These are phyloP conservation scores for Hydrolagus affinis DNA, from an alignment of 2,113 vertebrate genomes.

Conservation along the genomic window DNA sequence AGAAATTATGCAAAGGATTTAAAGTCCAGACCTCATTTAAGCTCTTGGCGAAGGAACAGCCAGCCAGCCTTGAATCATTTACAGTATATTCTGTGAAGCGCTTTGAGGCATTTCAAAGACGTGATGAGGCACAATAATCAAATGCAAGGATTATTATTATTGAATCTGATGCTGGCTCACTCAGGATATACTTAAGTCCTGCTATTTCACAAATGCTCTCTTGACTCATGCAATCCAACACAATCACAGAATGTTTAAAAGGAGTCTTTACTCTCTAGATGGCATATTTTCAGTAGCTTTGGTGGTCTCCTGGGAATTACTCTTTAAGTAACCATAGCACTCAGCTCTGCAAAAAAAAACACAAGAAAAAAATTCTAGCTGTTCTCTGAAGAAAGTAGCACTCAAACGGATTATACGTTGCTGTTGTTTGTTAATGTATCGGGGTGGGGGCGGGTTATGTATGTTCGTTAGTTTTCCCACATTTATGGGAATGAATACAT, in stretches of 20 bases:
- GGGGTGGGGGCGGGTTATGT: too few relatives aligned
- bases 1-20: not conserved
- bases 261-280: not conserved
- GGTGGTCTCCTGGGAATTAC: not conserved
- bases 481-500: not conserved
- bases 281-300: slow-evolving; percentile 17
- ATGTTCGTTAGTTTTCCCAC: not conserved
- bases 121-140: too few relatives aligned
- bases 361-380: not conserved
- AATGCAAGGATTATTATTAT: not conserved
- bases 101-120: too few relatives aligned
- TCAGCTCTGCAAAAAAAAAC: not conserved
- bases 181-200: not conserved
- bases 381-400: not conserved
- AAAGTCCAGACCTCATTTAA: not conserved
- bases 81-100: too few relatives aligned
- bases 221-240: not conserved
- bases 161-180: not conserved
- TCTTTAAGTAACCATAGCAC: not conserved
- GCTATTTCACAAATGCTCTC: not conserved
- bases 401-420: not conserved
- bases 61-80: too few relatives aligned
- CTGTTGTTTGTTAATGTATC: not conserved
- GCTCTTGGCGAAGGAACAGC: too few relatives aligned
- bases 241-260: not conserved